Conservation (phyloP, 1,140 invertebrate genomes). For the Papilio xuthus region DNA sequence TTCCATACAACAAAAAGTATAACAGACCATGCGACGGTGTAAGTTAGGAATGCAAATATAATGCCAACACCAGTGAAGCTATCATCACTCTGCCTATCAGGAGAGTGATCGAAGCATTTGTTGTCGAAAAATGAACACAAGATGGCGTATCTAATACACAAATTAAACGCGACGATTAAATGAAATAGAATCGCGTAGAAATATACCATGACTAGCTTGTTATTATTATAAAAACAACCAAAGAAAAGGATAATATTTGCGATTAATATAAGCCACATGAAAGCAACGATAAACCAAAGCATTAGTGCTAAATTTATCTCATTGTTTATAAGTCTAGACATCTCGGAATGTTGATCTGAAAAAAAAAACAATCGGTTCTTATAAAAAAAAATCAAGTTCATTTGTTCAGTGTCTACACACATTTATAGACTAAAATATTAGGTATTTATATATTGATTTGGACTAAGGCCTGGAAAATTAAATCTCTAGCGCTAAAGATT, state of each 20-base stretch:
- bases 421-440: too few species aligned
- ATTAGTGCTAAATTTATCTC: constrained; percentile 29
- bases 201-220: constrained; percentile 31
- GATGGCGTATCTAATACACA: constrained; percentile 4
- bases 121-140: neutral
- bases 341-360: constrained; percentile 35
- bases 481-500: too few species aligned
- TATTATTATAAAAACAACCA: constrained; percentile 29
- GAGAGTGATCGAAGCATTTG: constrained; percentile 36
- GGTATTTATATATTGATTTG: too few species aligned
- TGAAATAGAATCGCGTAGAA: neutral
- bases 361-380: neutral
- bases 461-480: too few species aligned
- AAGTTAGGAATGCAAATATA: neutral
- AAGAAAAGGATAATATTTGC: constrained; percentile 33
- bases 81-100: neutral
- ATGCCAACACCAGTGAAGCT: constrained; percentile 11
- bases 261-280: constrained; percentile 38
- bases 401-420: too few species aligned
- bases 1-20: constrained; percentile 41
- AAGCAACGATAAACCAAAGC: constrained; percentile 23
- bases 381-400: too few species aligned
- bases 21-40: constrained; percentile 32
- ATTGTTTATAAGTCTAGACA: constrained; percentile 1
- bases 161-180: neutral